Evolutionary conservation across 2,888 invertebrate species (phyloP), one percentile per base, ranked within the genome.

Genomic region (Orthonevra nobilis): DNA sequence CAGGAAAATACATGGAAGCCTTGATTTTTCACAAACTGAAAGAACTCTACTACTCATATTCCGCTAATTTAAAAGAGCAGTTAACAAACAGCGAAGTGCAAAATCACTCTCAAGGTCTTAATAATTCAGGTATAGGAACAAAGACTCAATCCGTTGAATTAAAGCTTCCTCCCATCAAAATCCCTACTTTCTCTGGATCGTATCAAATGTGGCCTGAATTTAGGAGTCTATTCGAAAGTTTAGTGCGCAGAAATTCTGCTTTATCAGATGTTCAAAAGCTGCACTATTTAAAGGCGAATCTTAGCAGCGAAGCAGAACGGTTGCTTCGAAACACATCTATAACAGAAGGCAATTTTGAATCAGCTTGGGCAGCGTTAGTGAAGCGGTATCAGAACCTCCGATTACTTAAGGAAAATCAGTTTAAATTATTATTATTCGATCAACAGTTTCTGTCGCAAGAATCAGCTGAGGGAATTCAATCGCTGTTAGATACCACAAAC

Each of bases 271-370:
- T 12, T 2, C 60, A 50, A 0, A 69, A 60, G 3, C 10, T 60
- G 2, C 40, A 69, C 2, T 50, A 58, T 34, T 26, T 50, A 15
- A 56, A 40, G 14, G 20, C 20, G 3, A 44, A 60, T 20, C 23
- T 46, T 23, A 46, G n/a, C 9, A 23, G 26, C 34, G 6, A 12
- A 2, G n/a, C n/a, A n/a, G n/a, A n/a, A n/a, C n/a, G n/a, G n/a
- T n/a, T n/a, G n/a, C n/a, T n/a, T n/a, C n/a, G n/a, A n/a, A n/a
- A n/a, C n/a, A n/a, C n/a, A n/a, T n/a, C n/a, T n/a, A n/a, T n/a
- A n/a, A n/a, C n/a, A n/a, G n/a, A n/a, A n/a, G n/a, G n/a, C n/a
- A 70, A 44, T 23, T 69, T 69, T 34, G 32, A 69, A 10, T 38
- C 58, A 5, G 50, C 68, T 3, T 69, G 68, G 58, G 15, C 40